Evolutionary conservation across 1,140 invertebrate genomes (phyloP).

Genomic region (Drosophila teissieri): DNA sequence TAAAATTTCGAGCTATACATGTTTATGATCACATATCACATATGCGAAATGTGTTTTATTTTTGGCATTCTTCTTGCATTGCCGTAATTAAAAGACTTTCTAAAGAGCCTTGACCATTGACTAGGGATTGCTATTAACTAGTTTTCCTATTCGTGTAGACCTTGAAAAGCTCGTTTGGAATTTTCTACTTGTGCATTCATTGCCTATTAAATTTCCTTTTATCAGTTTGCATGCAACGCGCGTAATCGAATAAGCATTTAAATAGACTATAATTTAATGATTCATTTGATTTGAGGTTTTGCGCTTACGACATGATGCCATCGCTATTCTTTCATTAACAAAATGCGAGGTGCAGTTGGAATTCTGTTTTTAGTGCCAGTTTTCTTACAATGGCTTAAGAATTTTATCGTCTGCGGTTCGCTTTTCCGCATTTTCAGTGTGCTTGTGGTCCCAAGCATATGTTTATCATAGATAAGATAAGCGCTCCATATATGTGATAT

Average conservation of each 20-base stretch:
- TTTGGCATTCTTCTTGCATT: neutral
- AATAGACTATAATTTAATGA: slow-evolving; percentile 20
- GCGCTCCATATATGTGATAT: slow-evolving; percentile 40
- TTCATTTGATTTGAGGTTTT: slow-evolving; percentile 13
- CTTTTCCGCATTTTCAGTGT: slow-evolving; percentile 36
- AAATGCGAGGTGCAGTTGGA: slow-evolving; percentile 7
- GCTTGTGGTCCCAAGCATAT: slow-evolving; percentile 20
- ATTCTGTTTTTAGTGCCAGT: neutral
- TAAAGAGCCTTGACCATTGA: too few species aligned
- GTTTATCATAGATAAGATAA: slow-evolving; percentile 61
- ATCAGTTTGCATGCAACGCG: slow-evolving; percentile 20
- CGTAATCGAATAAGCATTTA: slow-evolving; percentile 18
- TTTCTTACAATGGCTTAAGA: slow-evolving; percentile 26
- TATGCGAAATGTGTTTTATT: neutral
- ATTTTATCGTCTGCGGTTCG: slow-evolving; percentile 32
- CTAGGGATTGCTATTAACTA: neutral
- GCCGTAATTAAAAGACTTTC: too few species aligned
- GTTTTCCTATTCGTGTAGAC: neutral
- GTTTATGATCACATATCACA: neutral
- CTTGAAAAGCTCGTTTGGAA: slow-evolving; percentile 8
- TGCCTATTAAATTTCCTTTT: slow-evolving; percentile 24
- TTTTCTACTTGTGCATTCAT: slow-evolving; percentile 13
- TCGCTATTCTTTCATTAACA: neutral
- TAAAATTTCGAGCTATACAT: neutral
- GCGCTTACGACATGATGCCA: slow-evolving; percentile 5